Evolutionary conservation across 2,113 vertebrate species (phyloP).

Genomic region (Heliornis fulica): DNA sequence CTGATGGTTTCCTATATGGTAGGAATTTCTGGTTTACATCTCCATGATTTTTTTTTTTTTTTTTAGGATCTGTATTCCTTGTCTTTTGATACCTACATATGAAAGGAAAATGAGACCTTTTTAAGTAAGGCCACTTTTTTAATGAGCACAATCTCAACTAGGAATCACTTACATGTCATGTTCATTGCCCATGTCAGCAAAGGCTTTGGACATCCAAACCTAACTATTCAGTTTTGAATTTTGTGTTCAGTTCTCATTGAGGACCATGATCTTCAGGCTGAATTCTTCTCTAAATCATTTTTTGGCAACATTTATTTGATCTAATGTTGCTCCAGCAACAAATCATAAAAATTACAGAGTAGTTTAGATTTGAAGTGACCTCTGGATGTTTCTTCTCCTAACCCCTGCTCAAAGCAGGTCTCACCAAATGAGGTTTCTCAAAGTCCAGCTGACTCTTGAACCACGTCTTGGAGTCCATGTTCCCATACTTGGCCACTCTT

Average conservation of each 20-base stretch:
- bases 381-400: background rate
- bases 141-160: background rate
- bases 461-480: background rate
- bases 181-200: background rate
- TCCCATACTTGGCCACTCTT: background rate
- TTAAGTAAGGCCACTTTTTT: background rate
- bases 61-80: background rate
- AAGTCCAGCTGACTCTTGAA: background rate
- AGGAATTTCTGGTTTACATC: background rate
- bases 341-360: background rate
- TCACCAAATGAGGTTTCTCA: background rate
- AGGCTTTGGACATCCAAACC: background rate
- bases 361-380: background rate
- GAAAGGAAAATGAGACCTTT: background rate
- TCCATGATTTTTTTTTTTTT: background rate
- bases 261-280: background rate
- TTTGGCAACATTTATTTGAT: background rate
- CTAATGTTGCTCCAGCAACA: background rate
- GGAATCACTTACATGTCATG: background rate
- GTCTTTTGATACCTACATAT: background rate
- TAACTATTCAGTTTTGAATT: background rate
- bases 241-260: background rate
- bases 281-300: background rate
- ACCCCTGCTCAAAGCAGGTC: background rate
- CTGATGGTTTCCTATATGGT: too few species aligned